Percentiles rank a stretch among this genome's conserved stretches.
phyloP scores from a whole-genome alignment of 2,797 vertebrate genomes.

The Hydrophis major region DNA sequence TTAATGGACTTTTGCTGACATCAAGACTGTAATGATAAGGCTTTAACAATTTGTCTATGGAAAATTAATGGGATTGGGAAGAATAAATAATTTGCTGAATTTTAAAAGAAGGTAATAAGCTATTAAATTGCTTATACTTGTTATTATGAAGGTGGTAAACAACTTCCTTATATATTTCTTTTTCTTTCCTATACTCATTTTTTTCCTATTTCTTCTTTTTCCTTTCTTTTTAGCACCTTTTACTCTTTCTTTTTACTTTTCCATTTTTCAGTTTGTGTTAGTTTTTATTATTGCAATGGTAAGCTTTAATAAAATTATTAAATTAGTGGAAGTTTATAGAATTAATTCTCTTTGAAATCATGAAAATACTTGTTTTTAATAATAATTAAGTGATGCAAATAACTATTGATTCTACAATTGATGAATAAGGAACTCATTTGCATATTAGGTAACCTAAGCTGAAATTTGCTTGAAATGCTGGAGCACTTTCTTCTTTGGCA shows the following conservation, averaged over 20 bases:
- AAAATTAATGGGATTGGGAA: neutral
- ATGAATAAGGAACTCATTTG: neutral
- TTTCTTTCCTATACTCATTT: neutral
- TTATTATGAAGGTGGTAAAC: neutral
- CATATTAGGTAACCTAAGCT: neutral
- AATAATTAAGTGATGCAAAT: conserved; percentile 47
- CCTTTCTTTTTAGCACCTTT: neutral
- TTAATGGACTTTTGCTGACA: neutral
- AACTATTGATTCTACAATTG: neutral
- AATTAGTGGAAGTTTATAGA: conserved; percentile 40
- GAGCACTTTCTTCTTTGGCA: neutral
- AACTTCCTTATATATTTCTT: neutral
- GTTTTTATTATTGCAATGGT: neutral
- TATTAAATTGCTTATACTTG: neutral
- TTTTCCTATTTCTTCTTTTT: neutral
- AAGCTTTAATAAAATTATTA: neutral
- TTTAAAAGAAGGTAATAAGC: neutral
- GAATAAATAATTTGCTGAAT: neutral
- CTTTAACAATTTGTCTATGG: neutral
- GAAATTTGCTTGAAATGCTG: neutral
- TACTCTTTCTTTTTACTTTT: neutral
- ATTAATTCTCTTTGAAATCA: conserved; percentile 49
- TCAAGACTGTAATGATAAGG: neutral
- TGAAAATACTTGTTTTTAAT: conserved; percentile 24
- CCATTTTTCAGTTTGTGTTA: neutral